These are phyloP conservation scores for Anas platyrhynchos DNA, from an alignment of 2,113 vertebrate genomes.

Conservation along the genomic window DNA sequence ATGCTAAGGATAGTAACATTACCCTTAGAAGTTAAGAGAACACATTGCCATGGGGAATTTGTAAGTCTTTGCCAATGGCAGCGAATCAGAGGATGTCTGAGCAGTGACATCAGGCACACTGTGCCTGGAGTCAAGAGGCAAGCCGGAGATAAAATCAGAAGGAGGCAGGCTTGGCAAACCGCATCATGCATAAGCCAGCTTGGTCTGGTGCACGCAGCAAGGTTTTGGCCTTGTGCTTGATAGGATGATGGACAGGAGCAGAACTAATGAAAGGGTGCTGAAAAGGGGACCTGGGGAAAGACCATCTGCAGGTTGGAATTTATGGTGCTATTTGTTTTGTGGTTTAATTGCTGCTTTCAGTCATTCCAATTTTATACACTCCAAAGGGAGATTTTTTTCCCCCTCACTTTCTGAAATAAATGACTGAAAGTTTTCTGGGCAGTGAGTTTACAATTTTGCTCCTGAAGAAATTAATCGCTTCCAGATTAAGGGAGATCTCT, in stretches of 20 bases:
- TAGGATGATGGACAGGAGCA: neutral
- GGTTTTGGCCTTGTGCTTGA: neutral
- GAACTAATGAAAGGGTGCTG: constrained; percentile 3
- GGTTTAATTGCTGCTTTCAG: neutral
- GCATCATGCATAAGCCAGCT: neutral
- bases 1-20: constrained; percentile 46
- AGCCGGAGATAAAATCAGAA: neutral
- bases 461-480: neutral
- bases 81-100: constrained; percentile 37
- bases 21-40: neutral
- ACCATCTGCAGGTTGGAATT: neutral
- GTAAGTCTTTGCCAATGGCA: neutral
- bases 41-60: neutral
- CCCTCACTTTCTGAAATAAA: neutral
- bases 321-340: constrained; percentile 1
- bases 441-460: neutral
- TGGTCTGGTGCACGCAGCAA: rapidly evolving
- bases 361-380: neutral
- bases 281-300: constrained; percentile 11
- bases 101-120: constrained; percentile 30
- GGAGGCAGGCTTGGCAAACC: constrained; percentile 6
- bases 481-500: neutral
- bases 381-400: neutral
- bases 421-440: neutral
- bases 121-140: neutral